Evolutionary conservation across 2,888 invertebrate genomes (phyloP).

Genomic region (Drosophila helvetica): DNA sequence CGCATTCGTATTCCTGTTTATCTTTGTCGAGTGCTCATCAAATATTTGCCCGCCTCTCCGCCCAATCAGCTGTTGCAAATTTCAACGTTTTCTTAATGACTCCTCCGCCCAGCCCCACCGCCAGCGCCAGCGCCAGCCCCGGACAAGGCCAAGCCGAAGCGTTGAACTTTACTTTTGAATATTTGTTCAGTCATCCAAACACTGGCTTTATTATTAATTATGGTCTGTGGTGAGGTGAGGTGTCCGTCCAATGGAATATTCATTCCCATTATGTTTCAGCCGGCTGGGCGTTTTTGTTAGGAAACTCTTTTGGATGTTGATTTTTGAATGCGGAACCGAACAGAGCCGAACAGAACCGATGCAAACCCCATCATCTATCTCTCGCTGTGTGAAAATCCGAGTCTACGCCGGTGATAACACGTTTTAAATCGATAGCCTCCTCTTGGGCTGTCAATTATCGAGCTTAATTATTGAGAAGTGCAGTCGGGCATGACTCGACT

Average conservation of each 20-base stretch:
- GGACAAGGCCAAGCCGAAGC: conserved; percentile 61
- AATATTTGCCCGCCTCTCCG: conserved; percentile 31
- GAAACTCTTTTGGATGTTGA: conserved; percentile 17
- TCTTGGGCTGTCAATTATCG: not conserved
- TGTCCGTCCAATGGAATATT: conserved; percentile 40
- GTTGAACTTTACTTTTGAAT: conserved; percentile 66
- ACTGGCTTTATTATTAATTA: conserved; percentile 63
- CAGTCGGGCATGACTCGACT: conserved; percentile 21
- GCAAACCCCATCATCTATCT: conserved; percentile 11
- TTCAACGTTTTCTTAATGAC: conserved; percentile 22
- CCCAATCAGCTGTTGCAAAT: conserved; percentile 47
- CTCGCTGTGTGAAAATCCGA: conserved; percentile 13
- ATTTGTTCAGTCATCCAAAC: conserved; percentile 61
- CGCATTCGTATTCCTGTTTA: conserved; percentile 1
- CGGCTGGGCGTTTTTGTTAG: conserved; percentile 24
- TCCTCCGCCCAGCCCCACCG: not conserved
- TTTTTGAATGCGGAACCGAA: conserved; percentile 62
- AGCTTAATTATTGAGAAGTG: conserved; percentile 9
- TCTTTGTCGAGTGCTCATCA: conserved; percentile 20
- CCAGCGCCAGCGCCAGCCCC: not conserved
- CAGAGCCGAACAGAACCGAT: not conserved
- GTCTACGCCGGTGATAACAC: conserved; percentile 1
- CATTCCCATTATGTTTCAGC: conserved; percentile 31
- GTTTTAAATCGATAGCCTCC: conserved; percentile 3
- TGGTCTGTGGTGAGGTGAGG: conserved; percentile 29